A percentile compares a stretch with the other conserved stretches of the same genome.
These are phyloP conservation scores for Taeniopygia guttata DNA, from an alignment of 2,797 vertebrate species.

Conservation along the genomic window DNA sequence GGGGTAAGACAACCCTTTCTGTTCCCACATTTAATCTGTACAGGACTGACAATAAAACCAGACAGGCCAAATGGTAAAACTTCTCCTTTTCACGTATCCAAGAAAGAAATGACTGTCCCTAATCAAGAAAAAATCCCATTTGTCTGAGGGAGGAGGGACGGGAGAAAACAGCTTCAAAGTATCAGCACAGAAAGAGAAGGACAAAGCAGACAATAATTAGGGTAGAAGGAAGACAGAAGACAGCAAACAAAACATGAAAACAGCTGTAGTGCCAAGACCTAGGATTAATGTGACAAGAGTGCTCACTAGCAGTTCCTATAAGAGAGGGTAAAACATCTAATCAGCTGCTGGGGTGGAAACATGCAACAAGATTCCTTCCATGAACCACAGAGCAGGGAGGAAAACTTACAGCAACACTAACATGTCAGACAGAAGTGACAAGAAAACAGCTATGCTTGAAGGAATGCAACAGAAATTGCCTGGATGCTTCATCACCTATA, in stretches of 20 bases:
- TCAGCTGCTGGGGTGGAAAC: neutral
- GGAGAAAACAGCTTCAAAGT: neutral
- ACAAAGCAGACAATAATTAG: neutral
- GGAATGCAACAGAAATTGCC: neutral
- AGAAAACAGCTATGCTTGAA: neutral
- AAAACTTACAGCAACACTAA: neutral
- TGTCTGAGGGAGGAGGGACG: neutral
- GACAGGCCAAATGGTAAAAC: neutral
- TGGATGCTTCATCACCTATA: neutral
- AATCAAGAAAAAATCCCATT: neutral
- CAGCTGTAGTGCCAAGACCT: neutral
- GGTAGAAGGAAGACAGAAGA: neutral
- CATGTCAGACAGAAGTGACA: neutral
- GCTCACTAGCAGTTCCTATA: neutral
- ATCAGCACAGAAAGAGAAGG: neutral
- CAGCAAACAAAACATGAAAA: neutral
- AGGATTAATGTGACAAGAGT: neutral
- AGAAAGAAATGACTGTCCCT: neutral
- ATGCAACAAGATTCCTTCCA: neutral
- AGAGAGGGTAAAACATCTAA: neutral
- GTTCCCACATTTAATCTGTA: neutral
- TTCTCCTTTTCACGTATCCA: neutral
- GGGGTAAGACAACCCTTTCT: neutral
- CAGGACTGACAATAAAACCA: neutral
- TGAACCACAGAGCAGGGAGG: neutral